These are phyloP conservation scores for Garrulus glandarius DNA, from an alignment of 2,797 vertebrate species.

Conservation along the genomic window DNA sequence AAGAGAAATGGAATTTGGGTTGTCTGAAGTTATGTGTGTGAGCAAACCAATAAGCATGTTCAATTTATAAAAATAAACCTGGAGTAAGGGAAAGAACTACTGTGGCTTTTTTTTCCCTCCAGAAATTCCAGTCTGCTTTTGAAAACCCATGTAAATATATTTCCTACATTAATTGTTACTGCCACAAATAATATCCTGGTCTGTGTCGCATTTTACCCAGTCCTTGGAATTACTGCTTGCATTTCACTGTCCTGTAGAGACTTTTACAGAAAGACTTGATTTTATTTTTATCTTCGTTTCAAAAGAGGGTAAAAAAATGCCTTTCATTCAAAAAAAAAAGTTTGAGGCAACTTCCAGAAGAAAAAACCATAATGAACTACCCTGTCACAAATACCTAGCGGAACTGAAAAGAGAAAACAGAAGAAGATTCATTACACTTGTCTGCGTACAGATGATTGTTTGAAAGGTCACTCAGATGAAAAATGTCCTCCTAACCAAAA, in stretches of 20 bases:
- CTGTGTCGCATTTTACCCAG: not conserved
- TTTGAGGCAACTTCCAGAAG: not conserved
- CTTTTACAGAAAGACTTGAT: not conserved
- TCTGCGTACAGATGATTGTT: not conserved
- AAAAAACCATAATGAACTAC: not conserved
- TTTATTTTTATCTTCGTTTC: not conserved
- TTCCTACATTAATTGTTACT: not conserved
- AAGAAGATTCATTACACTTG: conserved; percentile 36
- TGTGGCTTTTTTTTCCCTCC: not conserved
- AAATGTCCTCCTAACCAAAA: not conserved
- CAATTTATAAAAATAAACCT: not conserved
- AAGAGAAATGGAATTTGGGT: not conserved
- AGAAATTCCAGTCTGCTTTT: not conserved
- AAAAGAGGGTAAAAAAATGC: accelerated
- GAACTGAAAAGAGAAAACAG: conserved; percentile 1
- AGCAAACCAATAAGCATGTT: not conserved
- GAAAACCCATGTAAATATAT: not conserved
- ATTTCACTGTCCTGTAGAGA: not conserved
- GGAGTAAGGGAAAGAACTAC: not conserved
- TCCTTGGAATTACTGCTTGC: not conserved
- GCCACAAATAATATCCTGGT: not conserved
- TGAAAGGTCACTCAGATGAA: conserved; percentile 37
- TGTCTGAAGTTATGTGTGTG: not conserved
- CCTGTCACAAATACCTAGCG: conserved; percentile 1
- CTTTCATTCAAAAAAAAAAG: not conserved